Evolutionary conservation across 2,113 vertebrate species (phyloP).

Genomic region (Cynopterus brachyotis): DNA sequence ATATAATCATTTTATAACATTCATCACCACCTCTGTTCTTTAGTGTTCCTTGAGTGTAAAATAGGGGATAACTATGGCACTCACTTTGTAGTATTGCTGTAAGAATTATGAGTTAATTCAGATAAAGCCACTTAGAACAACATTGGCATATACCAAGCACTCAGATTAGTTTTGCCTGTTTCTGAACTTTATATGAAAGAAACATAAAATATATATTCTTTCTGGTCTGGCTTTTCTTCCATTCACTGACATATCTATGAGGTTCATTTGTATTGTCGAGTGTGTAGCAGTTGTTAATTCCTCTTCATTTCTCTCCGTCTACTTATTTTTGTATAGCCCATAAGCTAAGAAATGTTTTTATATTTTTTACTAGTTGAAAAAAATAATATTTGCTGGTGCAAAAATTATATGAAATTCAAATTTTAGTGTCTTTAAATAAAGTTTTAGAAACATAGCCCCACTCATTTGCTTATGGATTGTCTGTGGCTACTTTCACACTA

Average conservation of each 20-base stretch:
- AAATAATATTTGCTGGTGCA: background rate
- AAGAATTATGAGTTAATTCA: background rate
- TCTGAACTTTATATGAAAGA: background rate
- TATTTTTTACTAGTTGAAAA: background rate
- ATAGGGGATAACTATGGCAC: background rate
- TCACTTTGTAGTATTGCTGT: background rate
- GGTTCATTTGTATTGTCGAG: background rate
- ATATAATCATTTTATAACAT: background rate
- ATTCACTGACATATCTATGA: background rate
- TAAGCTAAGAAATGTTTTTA: background rate
- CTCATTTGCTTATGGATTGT: fast-evolving
- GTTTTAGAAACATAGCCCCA: background rate
- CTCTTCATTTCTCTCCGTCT: background rate
- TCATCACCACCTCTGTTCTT: background rate
- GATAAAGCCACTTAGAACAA: background rate
- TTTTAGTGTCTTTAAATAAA: background rate
- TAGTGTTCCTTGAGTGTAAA: background rate
- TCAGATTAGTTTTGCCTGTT: background rate
- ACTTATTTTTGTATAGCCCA: background rate
- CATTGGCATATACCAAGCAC: background rate
- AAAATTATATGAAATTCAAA: background rate
- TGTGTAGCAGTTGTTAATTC: background rate
- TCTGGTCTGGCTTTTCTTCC: background rate
- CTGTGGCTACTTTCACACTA: background rate
- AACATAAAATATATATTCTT: background rate